Conservation (phyloP, 1,140 invertebrate genomes). For the Philotrypesis tridentata region DNA sequence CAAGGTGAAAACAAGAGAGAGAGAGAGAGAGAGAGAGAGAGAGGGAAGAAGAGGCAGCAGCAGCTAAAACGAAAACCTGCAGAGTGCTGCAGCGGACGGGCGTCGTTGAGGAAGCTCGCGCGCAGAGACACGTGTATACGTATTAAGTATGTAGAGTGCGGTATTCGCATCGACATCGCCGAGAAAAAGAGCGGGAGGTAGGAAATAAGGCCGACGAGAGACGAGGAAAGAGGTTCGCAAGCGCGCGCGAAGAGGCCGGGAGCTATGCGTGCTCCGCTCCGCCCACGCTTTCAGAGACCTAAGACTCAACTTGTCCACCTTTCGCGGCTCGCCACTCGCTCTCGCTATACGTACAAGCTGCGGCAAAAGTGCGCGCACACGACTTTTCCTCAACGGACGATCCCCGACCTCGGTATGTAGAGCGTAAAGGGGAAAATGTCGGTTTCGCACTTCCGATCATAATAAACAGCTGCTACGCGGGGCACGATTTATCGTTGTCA, state of each 20-base stretch:
- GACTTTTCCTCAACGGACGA: conserved; percentile 52
- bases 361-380: conserved; percentile 62
- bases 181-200: not conserved
- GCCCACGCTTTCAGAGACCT: conserved; percentile 73
- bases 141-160: too few species aligned
- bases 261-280: conserved; percentile 73
- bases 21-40: too few species aligned
- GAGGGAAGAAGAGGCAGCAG: too few species aligned
- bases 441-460: not conserved
- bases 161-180: not conserved
- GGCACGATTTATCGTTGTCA: not conserved
- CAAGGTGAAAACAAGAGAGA: conserved; percentile 53
- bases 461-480: not conserved
- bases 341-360: conserved; percentile 61
- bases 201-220: not conserved
- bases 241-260: conserved; percentile 66
- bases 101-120: too few species aligned
- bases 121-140: conserved; percentile 35
- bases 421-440: not conserved
- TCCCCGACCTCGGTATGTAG: not conserved
- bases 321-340: too few species aligned
- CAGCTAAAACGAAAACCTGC: conserved; percentile 30
- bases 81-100: too few species aligned
- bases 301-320: conserved; percentile 73
- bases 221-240: conserved; percentile 38